Evolutionary conservation across 37 sponge, comb jelly and placozoan genomes (phyloP).

Genomic region (Spongilla lacustris): DNA sequence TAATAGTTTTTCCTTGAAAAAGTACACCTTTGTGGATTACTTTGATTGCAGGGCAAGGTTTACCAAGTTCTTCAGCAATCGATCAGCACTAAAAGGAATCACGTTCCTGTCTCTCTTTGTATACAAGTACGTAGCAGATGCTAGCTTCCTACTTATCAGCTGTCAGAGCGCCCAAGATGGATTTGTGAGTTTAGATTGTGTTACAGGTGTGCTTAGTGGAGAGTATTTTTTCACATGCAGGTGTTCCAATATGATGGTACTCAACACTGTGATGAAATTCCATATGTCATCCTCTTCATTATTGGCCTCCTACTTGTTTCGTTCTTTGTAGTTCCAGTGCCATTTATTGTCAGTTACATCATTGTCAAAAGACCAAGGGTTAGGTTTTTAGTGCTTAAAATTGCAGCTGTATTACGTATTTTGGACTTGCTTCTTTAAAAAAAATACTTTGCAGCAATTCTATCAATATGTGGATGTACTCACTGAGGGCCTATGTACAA

Average conservation of each 20-base stretch:
- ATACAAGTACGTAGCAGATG: constrained; percentile 83
- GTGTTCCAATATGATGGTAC: constrained; percentile 74
- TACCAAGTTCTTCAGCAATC: constrained; percentile 38
- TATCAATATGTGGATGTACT: constrained; percentile 76
- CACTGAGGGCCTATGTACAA: constrained; percentile 60
- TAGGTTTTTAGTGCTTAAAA: neutral
- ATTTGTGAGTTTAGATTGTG: constrained; percentile 52
- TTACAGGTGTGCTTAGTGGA: too few relatives aligned
- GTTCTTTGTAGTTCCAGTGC: constrained; percentile 54
- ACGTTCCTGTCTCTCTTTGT: constrained; percentile 59
- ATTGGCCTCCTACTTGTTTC: constrained; percentile 44
- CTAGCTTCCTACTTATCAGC: constrained; percentile 74
- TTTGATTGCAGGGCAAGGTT: constrained; percentile 48
- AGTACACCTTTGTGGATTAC: neutral
- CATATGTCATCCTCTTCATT: constrained; percentile 44
- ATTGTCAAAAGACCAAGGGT: constrained; percentile 50
- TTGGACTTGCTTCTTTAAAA: too few relatives aligned
- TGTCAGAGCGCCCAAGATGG: constrained; percentile 36
- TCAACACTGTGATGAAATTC: constrained; percentile 20
- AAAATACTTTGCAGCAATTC: constrained; percentile 70
- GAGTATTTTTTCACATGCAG: too few relatives aligned
- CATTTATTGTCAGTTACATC: constrained; percentile 41
- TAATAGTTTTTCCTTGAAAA: too few relatives aligned
- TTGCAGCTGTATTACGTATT: neutral
- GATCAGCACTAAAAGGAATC: constrained; percentile 68